Conservation (phyloP, 2,888 invertebrate species). For the Branchipolynoe longqiensis region DNA sequence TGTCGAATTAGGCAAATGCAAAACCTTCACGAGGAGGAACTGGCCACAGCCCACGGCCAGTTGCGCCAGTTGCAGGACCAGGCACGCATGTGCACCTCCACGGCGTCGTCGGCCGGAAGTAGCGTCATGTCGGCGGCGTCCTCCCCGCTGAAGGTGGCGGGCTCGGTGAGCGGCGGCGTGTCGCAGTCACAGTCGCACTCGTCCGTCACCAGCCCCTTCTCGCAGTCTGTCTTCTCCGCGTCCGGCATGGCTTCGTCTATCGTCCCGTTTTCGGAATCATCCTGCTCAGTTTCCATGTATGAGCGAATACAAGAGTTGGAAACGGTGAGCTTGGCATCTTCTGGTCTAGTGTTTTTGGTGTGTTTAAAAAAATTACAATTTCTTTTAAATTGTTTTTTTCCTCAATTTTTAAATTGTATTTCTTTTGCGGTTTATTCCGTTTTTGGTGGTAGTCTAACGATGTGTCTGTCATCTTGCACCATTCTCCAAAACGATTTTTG, state of each 20-base stretch:
- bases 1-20: not conserved
- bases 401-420: too few relatives aligned
- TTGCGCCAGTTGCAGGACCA: slow-evolving; percentile 11
- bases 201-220: not conserved
- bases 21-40: slow-evolving; percentile 49
- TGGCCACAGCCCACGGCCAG: slow-evolving; percentile 6
- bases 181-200: too few relatives aligned
- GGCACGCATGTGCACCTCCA: not conserved
- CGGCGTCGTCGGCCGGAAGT: slow-evolving; percentile 9
- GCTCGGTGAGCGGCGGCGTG: not conserved
- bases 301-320: slow-evolving; percentile 57
- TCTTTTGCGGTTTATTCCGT: too few relatives aligned
- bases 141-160: not conserved
- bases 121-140: not conserved
- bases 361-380: too few relatives aligned
- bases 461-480: too few relatives aligned
- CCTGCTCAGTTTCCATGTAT: slow-evolving; percentile 10
- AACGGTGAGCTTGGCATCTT: slow-evolving; percentile 57
- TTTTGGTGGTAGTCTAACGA: too few relatives aligned
- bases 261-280: slow-evolving; percentile 56
- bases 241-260: slow-evolving; percentile 65
- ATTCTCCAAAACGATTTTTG: too few relatives aligned
- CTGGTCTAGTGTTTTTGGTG: not conserved
- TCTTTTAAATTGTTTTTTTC: too few relatives aligned
- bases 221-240: slow-evolving; percentile 15